Conservation (phyloP, 2,113 vertebrate species). For the Heterochromis multidens region DNA sequence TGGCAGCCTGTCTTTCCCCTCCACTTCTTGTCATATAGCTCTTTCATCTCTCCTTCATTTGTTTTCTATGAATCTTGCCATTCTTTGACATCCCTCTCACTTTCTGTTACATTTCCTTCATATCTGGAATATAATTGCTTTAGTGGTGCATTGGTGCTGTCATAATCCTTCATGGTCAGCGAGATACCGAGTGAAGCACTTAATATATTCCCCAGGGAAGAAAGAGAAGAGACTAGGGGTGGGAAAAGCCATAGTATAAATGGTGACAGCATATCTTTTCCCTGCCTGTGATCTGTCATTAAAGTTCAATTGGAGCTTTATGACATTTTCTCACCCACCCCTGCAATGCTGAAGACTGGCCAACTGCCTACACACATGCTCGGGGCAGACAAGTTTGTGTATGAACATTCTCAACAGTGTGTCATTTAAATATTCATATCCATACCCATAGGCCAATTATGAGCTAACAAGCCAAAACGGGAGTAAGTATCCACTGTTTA, state of each 20-base stretch:
- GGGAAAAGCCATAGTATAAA: not conserved
- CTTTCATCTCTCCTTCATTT: not conserved
- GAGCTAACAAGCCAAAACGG: conserved; percentile 7
- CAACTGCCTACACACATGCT: not conserved
- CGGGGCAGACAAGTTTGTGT: not conserved
- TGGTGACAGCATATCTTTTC: conserved; percentile 22
- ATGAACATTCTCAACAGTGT: not conserved
- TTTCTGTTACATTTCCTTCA: not conserved
- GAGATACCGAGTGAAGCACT: not conserved
- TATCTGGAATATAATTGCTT: conserved; percentile 31
- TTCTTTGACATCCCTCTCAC: not conserved
- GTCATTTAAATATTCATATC: conserved; percentile 22
- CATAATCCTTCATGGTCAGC: conserved; percentile 36
- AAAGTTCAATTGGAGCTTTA: conserved; percentile 50
- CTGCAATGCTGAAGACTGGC: not conserved
- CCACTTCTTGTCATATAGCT: not conserved
- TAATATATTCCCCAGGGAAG: conserved; percentile 7
- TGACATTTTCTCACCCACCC: conserved; percentile 44
- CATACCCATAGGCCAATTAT: not conserved
- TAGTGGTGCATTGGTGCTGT: conserved; percentile 22
- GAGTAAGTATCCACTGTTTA: not conserved
- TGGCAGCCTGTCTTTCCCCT: not conserved
- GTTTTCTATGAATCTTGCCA: not conserved
- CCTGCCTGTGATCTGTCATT: conserved; percentile 58
- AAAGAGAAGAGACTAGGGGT: not conserved